These are phyloP conservation scores for Quiscalus mexicanus DNA, from an alignment of 2,113 vertebrate species.

Conservation along the genomic window DNA sequence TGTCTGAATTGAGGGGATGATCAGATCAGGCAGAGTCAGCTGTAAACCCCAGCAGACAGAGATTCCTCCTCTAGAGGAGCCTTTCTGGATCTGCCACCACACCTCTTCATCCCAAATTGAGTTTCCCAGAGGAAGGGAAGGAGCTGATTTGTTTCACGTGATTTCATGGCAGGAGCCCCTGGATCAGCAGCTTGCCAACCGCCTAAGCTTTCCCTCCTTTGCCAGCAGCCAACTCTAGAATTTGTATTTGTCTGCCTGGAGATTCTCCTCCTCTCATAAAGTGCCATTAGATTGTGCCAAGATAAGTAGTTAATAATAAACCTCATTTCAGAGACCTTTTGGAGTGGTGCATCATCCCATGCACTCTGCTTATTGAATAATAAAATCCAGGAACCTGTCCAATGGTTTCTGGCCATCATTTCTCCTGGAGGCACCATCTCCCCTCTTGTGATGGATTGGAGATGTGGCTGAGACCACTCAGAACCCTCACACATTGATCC, in stretches of 20 bases:
- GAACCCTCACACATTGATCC: not conserved
- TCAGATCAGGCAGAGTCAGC: not conserved
- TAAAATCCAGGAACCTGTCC: not conserved
- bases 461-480: not conserved
- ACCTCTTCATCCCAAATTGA: not conserved
- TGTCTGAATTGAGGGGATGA: accelerated
- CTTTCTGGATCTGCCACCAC: not conserved
- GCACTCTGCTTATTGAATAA: not conserved
- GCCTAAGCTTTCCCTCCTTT: not conserved
- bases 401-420: not conserved
- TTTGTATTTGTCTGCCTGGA: not conserved
- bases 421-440: not conserved
- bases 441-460: not conserved
- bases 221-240: not conserved
- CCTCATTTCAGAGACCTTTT: not conserved
- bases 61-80: not conserved
- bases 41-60: not conserved
- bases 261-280: not conserved
- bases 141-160: not conserved
- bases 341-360: not conserved
- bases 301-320: not conserved
- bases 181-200: not conserved
- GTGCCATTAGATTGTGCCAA: not conserved
- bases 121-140: not conserved
- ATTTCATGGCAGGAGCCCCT: not conserved